phyloP scores from a whole-genome alignment of 2,888 invertebrate genomes.

The Hartigia nigra region DNA sequence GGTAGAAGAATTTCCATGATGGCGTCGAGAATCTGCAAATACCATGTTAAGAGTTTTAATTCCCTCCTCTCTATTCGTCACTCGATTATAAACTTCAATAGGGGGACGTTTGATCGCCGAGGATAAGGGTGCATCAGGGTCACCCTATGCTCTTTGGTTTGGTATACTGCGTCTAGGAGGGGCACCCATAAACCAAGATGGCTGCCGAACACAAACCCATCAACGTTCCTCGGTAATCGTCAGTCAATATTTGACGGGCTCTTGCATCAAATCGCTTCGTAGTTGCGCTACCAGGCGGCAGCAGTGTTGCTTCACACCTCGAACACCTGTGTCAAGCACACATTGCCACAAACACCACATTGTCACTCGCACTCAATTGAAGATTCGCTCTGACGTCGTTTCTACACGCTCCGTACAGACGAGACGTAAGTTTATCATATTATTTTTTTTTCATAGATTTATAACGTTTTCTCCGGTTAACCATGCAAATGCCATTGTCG shows the following conservation, averaged over 20 bases:
- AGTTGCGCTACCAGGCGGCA: constrained; percentile 56
- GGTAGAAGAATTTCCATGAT: not conserved
- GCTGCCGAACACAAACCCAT: constrained; percentile 16
- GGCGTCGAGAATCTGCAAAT: not conserved
- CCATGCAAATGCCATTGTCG: not conserved
- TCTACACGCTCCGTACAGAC: constrained; percentile 4
- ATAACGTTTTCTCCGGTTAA: not conserved
- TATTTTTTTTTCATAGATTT: not conserved
- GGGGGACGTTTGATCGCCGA: not conserved
- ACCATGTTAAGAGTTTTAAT: not conserved
- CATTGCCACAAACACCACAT: constrained; percentile 13
- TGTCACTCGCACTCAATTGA: not conserved
- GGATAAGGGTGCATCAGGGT: not conserved
- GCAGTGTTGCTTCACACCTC: constrained; percentile 30
- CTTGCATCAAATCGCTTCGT: constrained; percentile 43
- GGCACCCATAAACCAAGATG: constrained; percentile 24
- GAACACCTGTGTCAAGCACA: constrained; percentile 14
- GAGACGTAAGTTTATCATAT: constrained; percentile 3
- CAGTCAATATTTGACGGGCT: constrained; percentile 46
- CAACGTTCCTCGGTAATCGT: constrained; percentile 16
- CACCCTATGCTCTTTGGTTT: not conserved
- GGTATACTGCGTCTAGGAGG: not conserved
- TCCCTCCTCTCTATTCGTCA: not conserved
- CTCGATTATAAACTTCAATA: not conserved
- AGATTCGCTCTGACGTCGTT: constrained; percentile 1